Evolutionary conservation across 2,888 invertebrate species (phyloP), one percentile per base, ranked within the genome.

Genomic region (Acanthacorydalis orientalis): DNA sequence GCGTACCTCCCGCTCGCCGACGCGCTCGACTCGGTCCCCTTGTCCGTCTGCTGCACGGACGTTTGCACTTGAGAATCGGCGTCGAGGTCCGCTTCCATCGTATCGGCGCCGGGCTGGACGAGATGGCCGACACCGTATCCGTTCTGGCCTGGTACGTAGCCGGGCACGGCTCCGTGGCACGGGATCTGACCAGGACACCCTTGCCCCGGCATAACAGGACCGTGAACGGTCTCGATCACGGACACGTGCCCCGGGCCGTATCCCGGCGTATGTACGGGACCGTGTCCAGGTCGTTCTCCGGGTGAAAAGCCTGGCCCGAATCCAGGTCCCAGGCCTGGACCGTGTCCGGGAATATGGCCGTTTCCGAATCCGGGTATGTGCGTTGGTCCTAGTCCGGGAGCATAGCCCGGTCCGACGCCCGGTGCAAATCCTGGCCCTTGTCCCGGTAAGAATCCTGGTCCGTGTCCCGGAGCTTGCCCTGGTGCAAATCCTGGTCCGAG

Each of bases 51-150:
- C 55, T 69, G 72, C 1, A 82, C 75, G 47, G 74, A 76, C 48
- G 78, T 77, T 63, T 76, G 75, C 2, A 83, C 84, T 65, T 83
- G 81, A 1, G 86, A 84, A 60, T 83, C 80, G 23, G 80, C 80
- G 55, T 81, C 80, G n/a, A 59, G 63, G 7, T 57, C 60, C 7
- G 51, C 51, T 15, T 46, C 49, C 7, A 7, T 14, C 43, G 12
- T 43, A n/a, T 34, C 35, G 31, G 39, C 7, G 7, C 16, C 23
- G 7, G 41, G 44, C 11, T 12, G 2, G n/a, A 14, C 43, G 31
- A 43, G 15, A 33, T 43, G 39, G 44, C n/a, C 51, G 16, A 35
- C 43, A 48, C 4, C 43, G 46, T 41, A 47, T 34, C 46, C 33
- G 38, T 44, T 35, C 43, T 49, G 6, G n/a, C 52, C 52, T 49